Conservation (phyloP, 2,797 vertebrate species). For the Poeciliopsis gracilis region DNA sequence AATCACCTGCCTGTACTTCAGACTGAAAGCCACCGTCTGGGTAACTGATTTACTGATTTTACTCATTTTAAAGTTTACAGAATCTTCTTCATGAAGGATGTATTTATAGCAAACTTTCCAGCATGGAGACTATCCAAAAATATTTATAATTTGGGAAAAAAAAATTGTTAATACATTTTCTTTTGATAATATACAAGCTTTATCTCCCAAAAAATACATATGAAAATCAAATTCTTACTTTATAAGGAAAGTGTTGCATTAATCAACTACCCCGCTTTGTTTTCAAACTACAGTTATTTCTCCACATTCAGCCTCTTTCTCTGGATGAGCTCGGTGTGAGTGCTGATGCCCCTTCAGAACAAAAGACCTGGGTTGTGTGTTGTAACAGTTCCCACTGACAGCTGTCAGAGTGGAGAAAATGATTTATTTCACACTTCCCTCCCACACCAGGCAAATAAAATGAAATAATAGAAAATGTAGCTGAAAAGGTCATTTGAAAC, state of each 20-base stretch:
- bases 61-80: background rate
- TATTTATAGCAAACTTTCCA: background rate
- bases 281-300: background rate
- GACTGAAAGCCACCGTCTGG: conserved; percentile 9
- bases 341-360: background rate
- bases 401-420: background rate
- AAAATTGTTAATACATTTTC: too few species aligned
- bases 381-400: background rate
- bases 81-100: background rate
- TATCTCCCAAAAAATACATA: background rate
- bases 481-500: background rate
- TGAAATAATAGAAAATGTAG: background rate
- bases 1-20: conserved; percentile 36
- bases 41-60: background rate
- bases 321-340: background rate
- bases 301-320: background rate
- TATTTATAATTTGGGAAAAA: background rate
- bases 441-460: background rate
- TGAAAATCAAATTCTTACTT: background rate
- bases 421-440: background rate
- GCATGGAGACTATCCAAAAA: background rate
- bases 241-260: background rate
- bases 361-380: background rate
- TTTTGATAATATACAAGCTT: background rate
- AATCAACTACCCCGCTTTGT: background rate